Evolutionary conservation across 1,140 invertebrate genomes (phyloP).

Genomic region (Drosophila ficusphila): DNA sequence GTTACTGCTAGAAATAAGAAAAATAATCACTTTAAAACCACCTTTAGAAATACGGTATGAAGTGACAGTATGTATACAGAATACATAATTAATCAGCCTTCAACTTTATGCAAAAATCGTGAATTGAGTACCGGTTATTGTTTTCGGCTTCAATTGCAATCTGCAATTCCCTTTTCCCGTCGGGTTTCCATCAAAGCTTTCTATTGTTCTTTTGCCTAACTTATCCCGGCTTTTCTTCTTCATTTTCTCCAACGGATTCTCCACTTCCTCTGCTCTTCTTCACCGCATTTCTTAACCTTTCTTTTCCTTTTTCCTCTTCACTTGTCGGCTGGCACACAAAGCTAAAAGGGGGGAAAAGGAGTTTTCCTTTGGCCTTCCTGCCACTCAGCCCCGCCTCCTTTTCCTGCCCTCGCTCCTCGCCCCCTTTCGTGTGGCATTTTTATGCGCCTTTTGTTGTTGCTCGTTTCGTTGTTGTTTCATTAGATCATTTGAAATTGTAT

Average conservation of each 20-base stretch:
- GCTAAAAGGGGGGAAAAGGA: not conserved
- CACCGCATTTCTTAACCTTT: not conserved
- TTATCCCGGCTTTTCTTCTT: not conserved
- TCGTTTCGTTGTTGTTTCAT: constrained; percentile 56
- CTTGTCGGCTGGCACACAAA: constrained; percentile 3
- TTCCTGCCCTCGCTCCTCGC: not conserved
- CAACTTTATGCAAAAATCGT: not conserved
- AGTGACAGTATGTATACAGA: too few relatives aligned
- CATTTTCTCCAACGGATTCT: not conserved
- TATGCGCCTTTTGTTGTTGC: constrained; percentile 26
- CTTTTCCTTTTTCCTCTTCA: not conserved
- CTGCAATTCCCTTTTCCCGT: not conserved
- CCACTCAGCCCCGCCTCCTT: constrained; percentile 8
- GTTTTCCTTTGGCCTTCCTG: constrained; percentile 32
- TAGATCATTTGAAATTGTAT: constrained; percentile 78
- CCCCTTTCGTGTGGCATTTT: constrained; percentile 35
- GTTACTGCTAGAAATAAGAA: too few relatives aligned
- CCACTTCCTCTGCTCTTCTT: not conserved
- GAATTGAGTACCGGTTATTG: not conserved
- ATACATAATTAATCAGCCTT: too few relatives aligned
- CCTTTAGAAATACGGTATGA: too few relatives aligned
- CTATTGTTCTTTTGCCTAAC: not conserved
- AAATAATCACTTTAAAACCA: too few relatives aligned
- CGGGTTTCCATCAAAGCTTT: not conserved
- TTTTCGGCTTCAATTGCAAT: constrained; percentile 1